Conservation (phyloP, 92 coral and sea anemone species). For the Porites rus region DNA sequence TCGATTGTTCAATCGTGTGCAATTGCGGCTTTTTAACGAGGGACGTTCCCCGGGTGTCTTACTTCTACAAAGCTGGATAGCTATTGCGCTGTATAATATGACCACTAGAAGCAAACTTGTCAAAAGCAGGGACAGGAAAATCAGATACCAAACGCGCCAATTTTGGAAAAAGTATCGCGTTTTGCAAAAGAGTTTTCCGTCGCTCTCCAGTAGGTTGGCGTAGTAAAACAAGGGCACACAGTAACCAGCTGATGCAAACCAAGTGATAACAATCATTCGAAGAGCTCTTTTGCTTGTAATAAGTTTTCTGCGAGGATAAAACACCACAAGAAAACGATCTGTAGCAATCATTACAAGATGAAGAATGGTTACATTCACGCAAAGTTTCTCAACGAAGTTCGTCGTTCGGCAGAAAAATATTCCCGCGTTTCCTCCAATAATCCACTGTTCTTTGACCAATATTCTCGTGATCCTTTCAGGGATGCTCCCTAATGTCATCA, state of each 20-base stretch:
- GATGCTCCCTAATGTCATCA: conserved; percentile 61
- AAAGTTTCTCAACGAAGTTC: conserved; percentile 71
- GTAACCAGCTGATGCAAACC: conserved; percentile 71
- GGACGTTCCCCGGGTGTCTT: conserved; percentile 62
- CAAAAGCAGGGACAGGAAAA: conserved; percentile 71
- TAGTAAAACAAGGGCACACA: conserved; percentile 88
- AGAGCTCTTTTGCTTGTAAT: conserved; percentile 40
- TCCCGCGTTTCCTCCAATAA: conserved; percentile 57
- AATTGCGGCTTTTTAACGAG: conserved; percentile 29
- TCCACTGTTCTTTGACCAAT: conserved; percentile 52
- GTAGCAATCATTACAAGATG: conserved; percentile 61
- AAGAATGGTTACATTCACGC: conserved; percentile 67
- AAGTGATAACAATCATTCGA: conserved; percentile 52
- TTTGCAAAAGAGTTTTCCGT: conserved; percentile 47
- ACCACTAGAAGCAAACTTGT: conserved; percentile 73
- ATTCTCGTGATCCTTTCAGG: conserved; percentile 75
- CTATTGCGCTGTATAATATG: conserved; percentile 68
- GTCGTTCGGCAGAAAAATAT: conserved; percentile 60
- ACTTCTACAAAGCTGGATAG: conserved; percentile 59
- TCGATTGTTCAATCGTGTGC: conserved; percentile 52
- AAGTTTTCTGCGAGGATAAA: conserved; percentile 36
- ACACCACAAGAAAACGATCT: conserved; percentile 66
- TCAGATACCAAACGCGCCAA: conserved; percentile 69
- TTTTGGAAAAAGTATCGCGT: conserved; percentile 57
- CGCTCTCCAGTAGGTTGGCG: conserved; percentile 38